A percentile compares a stretch with the other conserved stretches of the same genome.
Conservation (phyloP, 2,113 vertebrate genomes). For the Limnothrissa miodon region DNA sequence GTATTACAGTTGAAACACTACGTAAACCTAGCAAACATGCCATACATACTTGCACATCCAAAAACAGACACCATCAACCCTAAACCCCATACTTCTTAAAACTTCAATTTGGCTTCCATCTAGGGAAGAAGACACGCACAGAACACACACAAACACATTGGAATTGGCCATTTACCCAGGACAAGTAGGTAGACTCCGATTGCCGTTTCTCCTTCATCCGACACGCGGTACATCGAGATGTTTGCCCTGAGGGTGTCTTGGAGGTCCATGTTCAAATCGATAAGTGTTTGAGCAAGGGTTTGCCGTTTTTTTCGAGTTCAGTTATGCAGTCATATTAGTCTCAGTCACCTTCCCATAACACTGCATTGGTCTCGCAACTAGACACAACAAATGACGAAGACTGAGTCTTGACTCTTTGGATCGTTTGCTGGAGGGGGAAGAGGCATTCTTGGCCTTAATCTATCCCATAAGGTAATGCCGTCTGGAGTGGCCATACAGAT, state of each 20-base stretch:
- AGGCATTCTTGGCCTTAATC: background rate
- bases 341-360: background rate
- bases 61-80: background rate
- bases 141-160: background rate
- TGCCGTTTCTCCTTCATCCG: slow-evolving; percentile 16
- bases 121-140: background rate
- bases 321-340: slow-evolving; percentile 10
- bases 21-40: background rate
- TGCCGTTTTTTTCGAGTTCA: background rate
- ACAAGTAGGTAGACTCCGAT: slow-evolving; percentile 30
- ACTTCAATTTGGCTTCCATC: background rate
- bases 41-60: background rate
- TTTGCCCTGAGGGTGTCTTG: background rate
- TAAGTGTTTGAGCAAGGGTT: background rate
- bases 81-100: background rate
- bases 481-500: background rate
- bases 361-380: background rate
- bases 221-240: slow-evolving; percentile 22
- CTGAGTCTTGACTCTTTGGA: background rate
- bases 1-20: background rate
- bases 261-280: slow-evolving; percentile 21
- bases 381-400: background rate
- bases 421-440: background rate
- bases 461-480: background rate
- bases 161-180: slow-evolving; percentile 33